These are phyloP conservation scores for Drosophila suboccidentalis DNA, from an alignment of 2,888 invertebrate species.

Conservation along the genomic window DNA sequence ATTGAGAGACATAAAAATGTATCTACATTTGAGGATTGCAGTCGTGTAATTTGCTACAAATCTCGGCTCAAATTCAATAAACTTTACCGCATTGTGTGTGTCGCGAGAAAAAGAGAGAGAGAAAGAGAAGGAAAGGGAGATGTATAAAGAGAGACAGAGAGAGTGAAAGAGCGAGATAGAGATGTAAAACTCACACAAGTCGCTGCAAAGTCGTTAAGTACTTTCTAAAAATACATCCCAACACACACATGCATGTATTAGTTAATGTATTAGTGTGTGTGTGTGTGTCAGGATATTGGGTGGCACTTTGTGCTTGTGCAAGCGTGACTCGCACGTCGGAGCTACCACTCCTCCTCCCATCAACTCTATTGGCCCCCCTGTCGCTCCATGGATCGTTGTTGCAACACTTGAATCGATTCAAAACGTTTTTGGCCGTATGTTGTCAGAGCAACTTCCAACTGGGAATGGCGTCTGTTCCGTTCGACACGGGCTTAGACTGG, in stretches of 20 bases:
- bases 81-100: conserved; percentile 72
- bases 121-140: not conserved
- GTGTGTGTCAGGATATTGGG: conserved; percentile 58
- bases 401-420: conserved; percentile 72
- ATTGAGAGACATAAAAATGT: conserved; percentile 68
- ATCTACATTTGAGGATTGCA: conserved; percentile 67
- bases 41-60: conserved; percentile 77
- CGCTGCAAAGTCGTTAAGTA: conserved; percentile 77
- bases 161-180: not conserved
- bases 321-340: conserved; percentile 72
- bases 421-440: conserved; percentile 65
- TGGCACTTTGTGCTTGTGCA: conserved; percentile 71
- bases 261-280: conserved; percentile 25
- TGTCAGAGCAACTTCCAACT: conserved; percentile 57
- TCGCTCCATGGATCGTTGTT: conserved; percentile 23
- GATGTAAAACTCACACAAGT: conserved; percentile 28
- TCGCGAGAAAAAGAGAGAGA: conserved; percentile 10
- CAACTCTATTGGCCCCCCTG: not conserved
- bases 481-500: conserved; percentile 43
- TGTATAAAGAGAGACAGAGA: not conserved
- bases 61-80: conserved; percentile 79
- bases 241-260: conserved; percentile 57
- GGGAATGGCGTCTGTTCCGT: conserved; percentile 47
- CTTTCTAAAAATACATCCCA: conserved; percentile 75
- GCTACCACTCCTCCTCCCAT: conserved; percentile 1